Evolutionary conservation across 2,113 vertebrate species (phyloP).

Genomic region (Terrapene triunguis): DNA sequence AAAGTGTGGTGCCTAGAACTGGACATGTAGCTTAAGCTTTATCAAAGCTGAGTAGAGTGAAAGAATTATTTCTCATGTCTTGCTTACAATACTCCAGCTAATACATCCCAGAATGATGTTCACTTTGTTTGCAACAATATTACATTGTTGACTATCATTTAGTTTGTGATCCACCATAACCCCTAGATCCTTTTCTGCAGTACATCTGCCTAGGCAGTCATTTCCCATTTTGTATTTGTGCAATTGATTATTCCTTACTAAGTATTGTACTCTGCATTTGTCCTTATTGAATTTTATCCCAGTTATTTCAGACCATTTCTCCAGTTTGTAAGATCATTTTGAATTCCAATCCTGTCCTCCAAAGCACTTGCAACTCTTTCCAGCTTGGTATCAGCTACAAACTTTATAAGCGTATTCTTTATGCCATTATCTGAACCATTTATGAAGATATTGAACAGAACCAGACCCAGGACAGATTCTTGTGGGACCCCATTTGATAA

Average conservation of each 20-base stretch:
- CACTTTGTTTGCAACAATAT: not conserved
- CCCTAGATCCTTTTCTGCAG: not conserved
- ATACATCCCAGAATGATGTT: not conserved
- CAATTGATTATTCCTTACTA: not conserved
- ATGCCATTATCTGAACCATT: not conserved
- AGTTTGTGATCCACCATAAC: not conserved
- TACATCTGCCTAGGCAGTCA: not conserved
- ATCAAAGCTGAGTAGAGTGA: not conserved
- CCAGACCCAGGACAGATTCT: not conserved
- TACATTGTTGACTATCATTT: not conserved
- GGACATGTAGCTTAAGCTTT: not conserved
- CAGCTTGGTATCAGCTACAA: not conserved
- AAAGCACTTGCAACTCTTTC: not conserved
- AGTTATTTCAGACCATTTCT: not conserved
- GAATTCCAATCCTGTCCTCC: not conserved
- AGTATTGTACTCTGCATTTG: not conserved
- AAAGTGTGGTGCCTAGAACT: not conserved
- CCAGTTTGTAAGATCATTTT: not conserved
- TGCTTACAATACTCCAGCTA: not conserved
- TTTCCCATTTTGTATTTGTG: not conserved
- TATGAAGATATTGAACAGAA: not conserved
- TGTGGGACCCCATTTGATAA: no score
- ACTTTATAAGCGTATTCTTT: not conserved
- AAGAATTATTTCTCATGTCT: not conserved
- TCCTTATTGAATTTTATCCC: not conserved